Conservation (phyloP, 2,113 vertebrate genomes). For the Ochotona curzoniae region DNA sequence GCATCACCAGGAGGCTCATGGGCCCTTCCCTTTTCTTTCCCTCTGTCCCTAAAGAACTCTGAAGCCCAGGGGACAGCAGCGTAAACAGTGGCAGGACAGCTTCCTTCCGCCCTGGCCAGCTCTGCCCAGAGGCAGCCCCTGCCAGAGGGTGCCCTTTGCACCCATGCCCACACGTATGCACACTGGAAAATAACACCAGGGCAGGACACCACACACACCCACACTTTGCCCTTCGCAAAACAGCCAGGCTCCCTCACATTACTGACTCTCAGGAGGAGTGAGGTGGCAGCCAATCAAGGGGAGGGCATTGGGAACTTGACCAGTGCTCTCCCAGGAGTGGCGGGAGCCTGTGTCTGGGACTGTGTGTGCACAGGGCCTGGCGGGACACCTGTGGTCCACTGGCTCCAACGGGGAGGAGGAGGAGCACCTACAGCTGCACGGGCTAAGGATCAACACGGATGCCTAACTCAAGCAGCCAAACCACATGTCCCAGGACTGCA, state of each 20-base stretch:
- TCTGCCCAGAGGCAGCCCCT: neutral
- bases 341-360: too few species aligned
- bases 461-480: neutral
- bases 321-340: neutral
- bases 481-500: neutral
- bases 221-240: neutral
- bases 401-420: neutral
- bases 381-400: accelerated
- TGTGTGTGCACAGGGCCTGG: neutral
- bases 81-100: neutral
- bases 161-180: accelerated
- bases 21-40: neutral
- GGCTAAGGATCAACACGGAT: accelerated
- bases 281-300: neutral
- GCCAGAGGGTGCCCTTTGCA: neutral
- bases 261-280: neutral
- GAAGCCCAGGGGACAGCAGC: neutral
- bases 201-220: neutral
- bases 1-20: neutral
- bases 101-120: too few species aligned
- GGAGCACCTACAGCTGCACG: neutral
- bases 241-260: neutral
- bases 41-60: neutral
- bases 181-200: neutral
- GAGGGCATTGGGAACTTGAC: neutral